phyloP scores from a whole-genome alignment of 2,888 invertebrate genomes.

The Ophion obscuratus region DNA sequence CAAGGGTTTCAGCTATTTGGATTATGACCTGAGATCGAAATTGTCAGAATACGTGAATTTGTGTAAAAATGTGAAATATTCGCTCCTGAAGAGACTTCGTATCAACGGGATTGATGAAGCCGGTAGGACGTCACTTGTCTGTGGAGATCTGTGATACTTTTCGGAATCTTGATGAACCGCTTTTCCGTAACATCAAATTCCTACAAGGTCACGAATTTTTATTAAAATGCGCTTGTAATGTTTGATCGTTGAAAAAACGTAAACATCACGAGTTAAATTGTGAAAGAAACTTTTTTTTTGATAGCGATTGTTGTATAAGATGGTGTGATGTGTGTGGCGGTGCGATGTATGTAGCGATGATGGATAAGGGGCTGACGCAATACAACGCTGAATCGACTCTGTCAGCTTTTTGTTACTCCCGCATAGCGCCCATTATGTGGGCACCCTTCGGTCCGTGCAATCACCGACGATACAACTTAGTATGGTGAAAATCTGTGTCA shows the following conservation, averaged over 20 bases:
- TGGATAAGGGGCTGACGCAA: conserved; percentile 53
- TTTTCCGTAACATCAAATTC: background rate
- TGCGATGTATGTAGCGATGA: background rate
- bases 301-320: background rate
- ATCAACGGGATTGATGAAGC: conserved; percentile 66
- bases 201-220: background rate
- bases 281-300: background rate
- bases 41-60: conserved; percentile 73
- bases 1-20: conserved; percentile 53
- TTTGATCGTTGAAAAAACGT: background rate
- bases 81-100: conserved; percentile 69
- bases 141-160: conserved; percentile 41
- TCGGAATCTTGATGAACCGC: background rate
- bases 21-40: conserved; percentile 71
- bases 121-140: conserved; percentile 60
- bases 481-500: conserved; percentile 55
- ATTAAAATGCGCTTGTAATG: background rate
- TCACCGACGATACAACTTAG: conserved; percentile 62
- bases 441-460: conserved; percentile 58
- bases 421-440: conserved; percentile 59
- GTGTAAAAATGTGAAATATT: conserved; percentile 73
- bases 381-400: conserved; percentile 50
- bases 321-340: background rate
- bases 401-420: conserved; percentile 65
- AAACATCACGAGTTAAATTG: background rate